These are phyloP conservation scores for Trisateles emortualis DNA, from an alignment of 2,888 invertebrate species.

Conservation along the genomic window DNA sequence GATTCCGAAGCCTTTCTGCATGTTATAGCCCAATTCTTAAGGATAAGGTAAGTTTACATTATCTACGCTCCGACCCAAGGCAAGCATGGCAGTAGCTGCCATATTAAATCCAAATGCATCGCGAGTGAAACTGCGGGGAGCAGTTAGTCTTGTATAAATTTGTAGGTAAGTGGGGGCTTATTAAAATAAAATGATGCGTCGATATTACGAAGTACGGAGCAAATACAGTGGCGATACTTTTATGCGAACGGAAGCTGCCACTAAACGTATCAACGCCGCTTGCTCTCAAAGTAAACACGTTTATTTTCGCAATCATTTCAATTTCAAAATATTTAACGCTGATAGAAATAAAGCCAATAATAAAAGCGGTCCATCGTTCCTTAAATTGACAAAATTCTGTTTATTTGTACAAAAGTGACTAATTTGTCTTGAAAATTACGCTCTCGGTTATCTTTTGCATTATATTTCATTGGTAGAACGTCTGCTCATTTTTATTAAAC, in stretches of 20 bases:
- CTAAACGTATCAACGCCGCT: constrained; percentile 77
- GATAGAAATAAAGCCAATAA: constrained; percentile 61
- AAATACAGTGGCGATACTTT: constrained; percentile 52
- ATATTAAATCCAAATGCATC: too few relatives aligned
- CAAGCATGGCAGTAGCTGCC: too few relatives aligned
- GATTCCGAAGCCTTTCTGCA: too few relatives aligned
- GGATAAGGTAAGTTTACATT: too few relatives aligned
- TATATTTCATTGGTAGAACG: constrained; percentile 18
- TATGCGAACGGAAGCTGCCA: constrained; percentile 71
- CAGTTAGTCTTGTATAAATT: constrained; percentile 32
- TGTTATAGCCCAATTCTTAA: too few relatives aligned
- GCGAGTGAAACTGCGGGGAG: too few relatives aligned
- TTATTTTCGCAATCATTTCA: constrained; percentile 72
- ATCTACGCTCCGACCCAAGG: too few relatives aligned
- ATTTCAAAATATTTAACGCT: constrained; percentile 63
- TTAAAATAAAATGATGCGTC: constrained; percentile 51
- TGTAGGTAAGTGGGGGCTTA: constrained; percentile 24
- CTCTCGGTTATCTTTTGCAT: constrained; percentile 6
- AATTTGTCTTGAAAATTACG: not conserved
- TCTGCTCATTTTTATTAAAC: constrained; percentile 27
- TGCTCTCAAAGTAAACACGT: constrained; percentile 75
- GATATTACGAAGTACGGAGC: constrained; percentile 45
- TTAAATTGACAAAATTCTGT: constrained; percentile 30
- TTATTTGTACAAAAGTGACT: constrained; percentile 21
- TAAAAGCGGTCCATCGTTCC: constrained; percentile 2